Percentiles rank a stretch among this genome's conserved stretches.
Conservation (phyloP, 2,888 invertebrate genomes). For the Cordylochernes scorpioides region DNA sequence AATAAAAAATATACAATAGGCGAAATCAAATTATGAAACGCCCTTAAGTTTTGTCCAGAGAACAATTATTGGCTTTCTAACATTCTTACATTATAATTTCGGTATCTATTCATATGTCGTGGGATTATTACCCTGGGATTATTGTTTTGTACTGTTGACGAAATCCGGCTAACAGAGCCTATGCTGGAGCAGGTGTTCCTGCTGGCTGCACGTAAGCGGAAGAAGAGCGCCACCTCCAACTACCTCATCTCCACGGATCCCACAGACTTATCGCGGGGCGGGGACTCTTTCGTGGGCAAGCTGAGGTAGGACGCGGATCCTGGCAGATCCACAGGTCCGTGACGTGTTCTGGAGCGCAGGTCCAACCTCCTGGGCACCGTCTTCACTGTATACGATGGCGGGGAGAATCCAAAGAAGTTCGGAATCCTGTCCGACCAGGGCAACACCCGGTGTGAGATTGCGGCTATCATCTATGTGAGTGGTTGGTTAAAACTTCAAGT, state of each 20-base stretch:
- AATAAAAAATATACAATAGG: no score
- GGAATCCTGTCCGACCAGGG: constrained; percentile 13
- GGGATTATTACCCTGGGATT: no score
- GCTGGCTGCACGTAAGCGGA: constrained; percentile 65
- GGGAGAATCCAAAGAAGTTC: constrained; percentile 32
- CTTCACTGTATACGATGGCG: constrained; percentile 84
- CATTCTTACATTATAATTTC: no score
- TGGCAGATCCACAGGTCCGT: not conserved
- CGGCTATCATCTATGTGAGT: constrained; percentile 69
- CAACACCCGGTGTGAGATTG: constrained; percentile 48
- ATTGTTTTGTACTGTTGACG: no score
- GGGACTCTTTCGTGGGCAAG: constrained; percentile 82
- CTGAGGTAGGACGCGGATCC: constrained; percentile 30
- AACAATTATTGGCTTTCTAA: no score
- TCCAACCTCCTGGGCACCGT: constrained; percentile 89
- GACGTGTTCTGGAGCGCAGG: constrained; percentile 16
- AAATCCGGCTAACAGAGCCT: no score
- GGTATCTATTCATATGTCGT: no score
- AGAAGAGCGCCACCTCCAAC: constrained; percentile 93
- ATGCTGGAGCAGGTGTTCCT: constrained; percentile 31
- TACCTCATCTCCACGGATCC: constrained; percentile 93
- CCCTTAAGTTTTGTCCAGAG: no score
- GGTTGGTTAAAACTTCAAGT: not conserved
- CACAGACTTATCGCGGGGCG: constrained; percentile 72
- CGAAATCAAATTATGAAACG: no score